Evolutionary conservation across 2,113 vertebrate species (phyloP).

Genomic region (Crotalus helleri): DNA sequence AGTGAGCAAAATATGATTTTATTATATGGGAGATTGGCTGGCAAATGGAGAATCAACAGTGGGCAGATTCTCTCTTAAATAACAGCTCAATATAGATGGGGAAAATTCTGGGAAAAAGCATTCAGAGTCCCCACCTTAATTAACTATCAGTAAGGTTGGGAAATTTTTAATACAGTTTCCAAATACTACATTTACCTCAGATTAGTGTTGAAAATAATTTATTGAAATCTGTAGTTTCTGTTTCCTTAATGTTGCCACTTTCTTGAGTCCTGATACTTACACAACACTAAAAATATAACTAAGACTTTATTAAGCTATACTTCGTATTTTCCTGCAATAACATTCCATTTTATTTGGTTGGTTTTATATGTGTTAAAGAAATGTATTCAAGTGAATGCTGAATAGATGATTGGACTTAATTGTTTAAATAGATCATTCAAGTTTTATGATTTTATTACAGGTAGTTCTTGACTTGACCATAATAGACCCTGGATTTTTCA

Average conservation of each 20-base stretch:
- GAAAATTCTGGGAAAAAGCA: neutral
- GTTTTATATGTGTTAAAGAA: neutral
- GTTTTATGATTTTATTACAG: neutral
- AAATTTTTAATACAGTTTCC: neutral
- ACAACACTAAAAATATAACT: neutral
- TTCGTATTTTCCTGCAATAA: neutral
- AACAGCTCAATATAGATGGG: neutral
- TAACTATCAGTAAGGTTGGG: neutral
- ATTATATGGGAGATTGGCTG: neutral
- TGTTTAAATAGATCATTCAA: neutral
- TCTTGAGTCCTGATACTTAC: neutral
- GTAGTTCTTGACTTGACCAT: neutral
- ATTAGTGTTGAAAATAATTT: neutral
- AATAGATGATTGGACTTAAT: neutral
- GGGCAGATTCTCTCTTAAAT: neutral
- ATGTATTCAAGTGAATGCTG: neutral
- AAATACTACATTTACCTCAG: neutral
- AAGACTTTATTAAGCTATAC: neutral
- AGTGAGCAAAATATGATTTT: conserved; percentile 34
- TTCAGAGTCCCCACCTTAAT: neutral
- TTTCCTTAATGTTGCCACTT: neutral
- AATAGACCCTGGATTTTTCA: neutral
- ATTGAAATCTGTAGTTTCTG: neutral
- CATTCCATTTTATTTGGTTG: neutral
- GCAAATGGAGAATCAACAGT: neutral